phyloP scores from a whole-genome alignment of 2,113 vertebrate genomes.

The Vulpes lagopus region DNA sequence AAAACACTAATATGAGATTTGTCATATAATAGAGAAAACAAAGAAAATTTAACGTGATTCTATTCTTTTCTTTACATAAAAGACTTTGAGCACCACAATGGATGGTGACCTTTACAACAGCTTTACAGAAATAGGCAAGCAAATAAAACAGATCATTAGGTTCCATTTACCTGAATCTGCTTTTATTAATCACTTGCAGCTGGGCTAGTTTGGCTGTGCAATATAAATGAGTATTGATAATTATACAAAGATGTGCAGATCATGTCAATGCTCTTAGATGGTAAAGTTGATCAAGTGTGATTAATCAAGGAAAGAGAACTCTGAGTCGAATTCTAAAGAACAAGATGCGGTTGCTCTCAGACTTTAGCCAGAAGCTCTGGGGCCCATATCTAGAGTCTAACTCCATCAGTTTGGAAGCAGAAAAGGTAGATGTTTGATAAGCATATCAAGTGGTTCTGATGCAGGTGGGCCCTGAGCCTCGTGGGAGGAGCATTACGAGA shows the following conservation, averaged over 20 bases:
- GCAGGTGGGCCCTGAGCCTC: not conserved
- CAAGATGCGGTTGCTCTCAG: not conserved
- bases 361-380: not conserved
- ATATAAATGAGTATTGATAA: not conserved
- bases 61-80: slow-evolving; percentile 20
- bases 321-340: slow-evolving; percentile 17
- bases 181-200: not conserved
- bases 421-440: not conserved
- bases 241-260: not conserved
- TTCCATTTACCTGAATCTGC: not conserved
- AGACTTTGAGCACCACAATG: not conserved
- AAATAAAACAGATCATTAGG: not conserved
- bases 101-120: not conserved
- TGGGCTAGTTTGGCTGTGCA: not conserved
- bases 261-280: not conserved
- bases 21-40: not conserved
- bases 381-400: not conserved
- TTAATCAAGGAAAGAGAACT: not conserved
- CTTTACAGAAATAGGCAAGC: slow-evolving; percentile 12
- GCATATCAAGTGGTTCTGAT: not conserved
- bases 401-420: not conserved
- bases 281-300: slow-evolving; percentile 26
- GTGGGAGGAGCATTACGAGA: not conserved
- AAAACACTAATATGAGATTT: not conserved
- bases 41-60: not conserved